Evolutionary conservation across 2,797 vertebrate species (phyloP), one percentile per base, ranked within the genome.

Genomic region (Hoplostethus atlanticus): DNA sequence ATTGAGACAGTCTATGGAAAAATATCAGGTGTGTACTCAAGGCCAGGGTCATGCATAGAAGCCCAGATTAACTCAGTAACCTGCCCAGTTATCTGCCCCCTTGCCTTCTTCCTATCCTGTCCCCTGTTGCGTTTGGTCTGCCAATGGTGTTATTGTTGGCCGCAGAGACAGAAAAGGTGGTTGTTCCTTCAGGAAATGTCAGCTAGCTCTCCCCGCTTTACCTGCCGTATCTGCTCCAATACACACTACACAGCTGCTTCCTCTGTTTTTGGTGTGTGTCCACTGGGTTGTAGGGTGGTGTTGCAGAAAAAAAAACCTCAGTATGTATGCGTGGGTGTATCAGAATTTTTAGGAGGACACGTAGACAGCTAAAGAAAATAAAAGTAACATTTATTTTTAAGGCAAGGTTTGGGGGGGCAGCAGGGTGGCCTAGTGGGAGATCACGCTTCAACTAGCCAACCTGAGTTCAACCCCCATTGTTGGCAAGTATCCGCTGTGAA

Each of bases 211-310:
- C 58, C 65, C 12, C 55, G 77, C 53, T 71, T 68, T 85, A 12
- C 4, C 46, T 46, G 13, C 25, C 38, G n/a, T 28, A 81, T 89
- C 81, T 85, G 71, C 30, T 61, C 62, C 47, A 38, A 80, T 46
- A 76, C 65, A 87, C 57, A 71, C 53, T 13, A 53, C 58, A 69
- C 89, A 92, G 80, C 87, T 93, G 90, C 77, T 91, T 92, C 90
- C 90, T 90, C 64, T 72, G 61, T 11, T 60, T 67, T 71, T 51
- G 53, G 71, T 77, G 48, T 77, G 58, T 44, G 67, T 16, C 51
- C n/a, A 55, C 31, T 4, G 16, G 58, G 48, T 51, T 56, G 71
- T n/a, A 31, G 67, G 59, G 12, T 8, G 9, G 42, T 63, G 60
- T 36, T 28, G 28, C 28, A 28, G 28, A 28, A 28, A 28, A 28